Percentiles rank a stretch among this genome's conserved stretches.
Evolutionary conservation across 2,888 invertebrate species (phyloP).

Genomic region (Platypus cylindrus): DNA sequence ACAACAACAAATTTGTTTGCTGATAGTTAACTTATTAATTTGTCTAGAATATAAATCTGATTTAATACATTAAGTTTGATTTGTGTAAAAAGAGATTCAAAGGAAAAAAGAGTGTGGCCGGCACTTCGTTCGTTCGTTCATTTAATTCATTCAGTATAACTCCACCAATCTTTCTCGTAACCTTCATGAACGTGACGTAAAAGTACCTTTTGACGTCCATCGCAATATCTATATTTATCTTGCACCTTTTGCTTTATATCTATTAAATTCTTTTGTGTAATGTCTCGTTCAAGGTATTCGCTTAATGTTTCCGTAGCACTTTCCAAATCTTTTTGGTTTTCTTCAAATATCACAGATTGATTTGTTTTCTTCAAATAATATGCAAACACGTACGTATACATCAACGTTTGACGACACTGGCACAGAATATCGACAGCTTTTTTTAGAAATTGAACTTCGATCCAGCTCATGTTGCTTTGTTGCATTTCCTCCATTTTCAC

Average conservation of each 20-base stretch:
- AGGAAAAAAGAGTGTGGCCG: no score
- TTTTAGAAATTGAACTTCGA: constrained; percentile 97
- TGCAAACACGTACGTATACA: constrained; percentile 99
- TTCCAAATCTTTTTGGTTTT: constrained; percentile 97
- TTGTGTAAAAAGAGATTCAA: no score
- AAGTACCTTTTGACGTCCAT: constrained; percentile 87
- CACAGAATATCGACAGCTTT: constrained; percentile 96
- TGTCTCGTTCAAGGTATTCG: constrained; percentile 95
- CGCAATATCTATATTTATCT: constrained; percentile 97
- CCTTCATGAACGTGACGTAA: constrained; percentile 98
- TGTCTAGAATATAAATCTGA: no score
- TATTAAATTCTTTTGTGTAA: constrained; percentile 91
- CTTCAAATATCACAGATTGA: constrained; percentile 97
- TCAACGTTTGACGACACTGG: constrained; percentile 93
- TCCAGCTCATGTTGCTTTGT: constrained; percentile 99
- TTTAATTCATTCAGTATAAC: constrained; percentile 65
- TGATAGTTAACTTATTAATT: no score
- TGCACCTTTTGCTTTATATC: constrained; percentile 99
- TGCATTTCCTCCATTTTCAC: constrained; percentile 99
- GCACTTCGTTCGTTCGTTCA: no score
- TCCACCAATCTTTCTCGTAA: constrained; percentile 98
- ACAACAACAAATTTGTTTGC: no score
- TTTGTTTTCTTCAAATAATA: constrained; percentile 97
- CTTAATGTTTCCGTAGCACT: constrained; percentile 96
- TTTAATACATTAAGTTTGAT: no score